Evolutionary conservation across 1,140 invertebrate species (phyloP), one percentile per base, ranked within the genome.

Genomic region (Drosophila virilis): DNA sequence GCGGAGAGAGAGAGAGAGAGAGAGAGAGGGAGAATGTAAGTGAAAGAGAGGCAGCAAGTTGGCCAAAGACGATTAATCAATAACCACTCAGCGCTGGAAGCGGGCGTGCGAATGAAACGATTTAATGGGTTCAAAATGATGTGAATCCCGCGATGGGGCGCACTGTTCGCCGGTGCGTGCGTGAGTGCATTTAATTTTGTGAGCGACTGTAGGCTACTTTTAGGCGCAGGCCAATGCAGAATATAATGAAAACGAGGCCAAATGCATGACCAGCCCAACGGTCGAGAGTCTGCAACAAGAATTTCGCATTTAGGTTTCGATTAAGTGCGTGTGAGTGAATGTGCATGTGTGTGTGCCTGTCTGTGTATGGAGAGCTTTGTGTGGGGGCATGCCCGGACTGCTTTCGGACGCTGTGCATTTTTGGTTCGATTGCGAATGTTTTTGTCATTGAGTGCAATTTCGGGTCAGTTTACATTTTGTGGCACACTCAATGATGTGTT

Each of bases 41-140:
- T 2, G 6, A 10, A 33, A 43, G 62, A 58, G 55, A 42, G 46
- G 55, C 17, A 51, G 38, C 54, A 12, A 33, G 57, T 46, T 61
- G 58, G 50, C 50, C 60, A 32, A 70, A 60, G 65, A 68, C 79
- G 80, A 82, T 83, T 83, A 83, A 83, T 83, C 80, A 83, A 83
- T 83, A 83, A 83, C 80, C 80, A 83, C 80, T 83, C 80, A 83
- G 62, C 60, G 35, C n/a, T 8, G 38, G 32, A 10, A n/a, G 22
- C 13, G 33, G 46, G 68, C 51, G 80, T 64, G 38, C 52, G 45
- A 68, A 65, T 60, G 68, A 73, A 76, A 48, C 78, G 78, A 80
- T 80, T 80, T 80, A 80, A 80, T 77, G 79, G 79, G 59, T 70
- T 74, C 79, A 59, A 61, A 82, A 82, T 82, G 78, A 77, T 74